Evolutionary conservation across 2,888 invertebrate genomes (phyloP), one percentile per base, ranked within the genome.

Genomic region (Cryptus armator): DNA sequence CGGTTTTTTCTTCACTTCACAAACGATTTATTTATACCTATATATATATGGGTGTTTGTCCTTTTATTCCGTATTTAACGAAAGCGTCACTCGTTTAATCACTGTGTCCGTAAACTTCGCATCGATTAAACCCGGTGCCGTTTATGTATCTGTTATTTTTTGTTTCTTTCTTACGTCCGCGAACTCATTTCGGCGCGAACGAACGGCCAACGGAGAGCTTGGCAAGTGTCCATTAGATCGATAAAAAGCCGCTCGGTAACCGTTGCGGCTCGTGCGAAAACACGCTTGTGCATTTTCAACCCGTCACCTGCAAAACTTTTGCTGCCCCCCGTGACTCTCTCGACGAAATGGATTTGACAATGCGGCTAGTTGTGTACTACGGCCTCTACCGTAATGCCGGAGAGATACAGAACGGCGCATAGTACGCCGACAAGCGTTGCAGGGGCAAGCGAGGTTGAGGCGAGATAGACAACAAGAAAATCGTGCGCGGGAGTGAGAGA

Each of bases 321-420:
- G 5, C 37, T 14, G 75, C 48, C 29, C 43, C 16, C n/a, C 37
- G 19, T 46, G 66, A 51, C 51, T 77, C 51, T 77, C 10, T 48
- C 71, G 77, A 56, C 56, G 56, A 56, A 37, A 74, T 78, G 62
- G 48, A n/a, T 48, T 67, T 67, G 70, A 81, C 68, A 76, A 81
- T 76, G 70, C 67, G 67, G 59, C 56, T 56, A 51, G 32, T 71
- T 64, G 72, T 64, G 72, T 43, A 46, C 77, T 56, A 80, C 89
- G 87, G 87, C 86, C 88, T 88, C 87, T 88, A 81, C 76, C 87
- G 89, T 81, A 83, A 84, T 74, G 77, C 77, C 74, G 78, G 68
- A 71, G 79, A 84, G 80, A 67, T 78, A 74, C 83, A 80, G 46
- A 5, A 7, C 37, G 80, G 87, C 81, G 86, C 88, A 84, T 86